A percentile compares a stretch with the other conserved stretches of the same genome.
Evolutionary conservation across 2,888 invertebrate genomes (phyloP).

Genomic region (Malacosoma neustria): DNA sequence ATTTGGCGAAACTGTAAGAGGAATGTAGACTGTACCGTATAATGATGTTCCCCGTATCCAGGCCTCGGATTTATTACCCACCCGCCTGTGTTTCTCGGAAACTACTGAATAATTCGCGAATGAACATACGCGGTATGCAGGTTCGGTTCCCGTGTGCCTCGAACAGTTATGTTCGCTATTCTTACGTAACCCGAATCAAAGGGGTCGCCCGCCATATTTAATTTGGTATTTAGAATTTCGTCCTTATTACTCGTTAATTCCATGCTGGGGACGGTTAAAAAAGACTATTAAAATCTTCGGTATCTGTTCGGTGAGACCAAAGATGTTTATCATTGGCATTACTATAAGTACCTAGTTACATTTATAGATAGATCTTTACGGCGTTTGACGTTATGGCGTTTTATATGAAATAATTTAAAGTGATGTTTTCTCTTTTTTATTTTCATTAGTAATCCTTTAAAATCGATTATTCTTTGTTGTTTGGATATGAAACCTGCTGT

Average conservation of each 20-base stretch:
- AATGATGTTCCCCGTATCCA: conserved; percentile 39
- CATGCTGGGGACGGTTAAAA: too few relatives aligned
- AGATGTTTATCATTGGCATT: too few relatives aligned
- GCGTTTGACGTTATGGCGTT: too few relatives aligned
- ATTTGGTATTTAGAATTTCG: not conserved
- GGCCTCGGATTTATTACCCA: conserved; percentile 52
- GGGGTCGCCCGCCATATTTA: conserved; percentile 7
- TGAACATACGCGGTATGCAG: conserved; percentile 44
- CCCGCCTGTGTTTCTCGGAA: conserved; percentile 52
- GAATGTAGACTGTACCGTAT: conserved; percentile 70
- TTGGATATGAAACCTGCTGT: too few relatives aligned
- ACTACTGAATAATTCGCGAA: conserved; percentile 59
- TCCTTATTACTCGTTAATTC: not conserved
- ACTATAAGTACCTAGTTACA: too few relatives aligned
- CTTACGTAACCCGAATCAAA: conserved; percentile 44
- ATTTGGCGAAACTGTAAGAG: conserved; percentile 39
- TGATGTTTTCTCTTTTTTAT: too few relatives aligned
- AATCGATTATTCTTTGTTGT: too few relatives aligned
- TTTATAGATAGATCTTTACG: too few relatives aligned
- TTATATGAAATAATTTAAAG: too few relatives aligned
- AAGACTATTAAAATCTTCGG: too few relatives aligned
- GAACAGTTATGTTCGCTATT: conserved; percentile 64
- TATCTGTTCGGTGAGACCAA: too few relatives aligned
- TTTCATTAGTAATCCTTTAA: too few relatives aligned
- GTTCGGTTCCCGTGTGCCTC: conserved; percentile 44